Percentiles rank a stretch among this genome's conserved stretches.
Evolutionary conservation across 2,888 invertebrate genomes (phyloP).

Genomic region (Drosophila austrosaltans): DNA sequence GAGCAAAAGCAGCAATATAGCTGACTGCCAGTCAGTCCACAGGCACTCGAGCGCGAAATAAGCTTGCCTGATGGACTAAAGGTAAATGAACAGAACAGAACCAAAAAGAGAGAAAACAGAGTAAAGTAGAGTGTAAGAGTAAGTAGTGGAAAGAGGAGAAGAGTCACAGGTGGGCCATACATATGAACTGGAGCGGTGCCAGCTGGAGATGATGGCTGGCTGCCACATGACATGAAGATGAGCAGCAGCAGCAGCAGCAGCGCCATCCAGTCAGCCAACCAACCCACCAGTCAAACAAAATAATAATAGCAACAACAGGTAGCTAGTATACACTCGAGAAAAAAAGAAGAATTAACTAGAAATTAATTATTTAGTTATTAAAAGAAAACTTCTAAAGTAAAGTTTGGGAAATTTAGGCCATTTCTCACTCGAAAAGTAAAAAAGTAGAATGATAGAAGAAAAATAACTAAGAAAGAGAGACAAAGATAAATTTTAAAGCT

Average conservation of each 20-base stretch:
- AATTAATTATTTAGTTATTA: too few relatives aligned
- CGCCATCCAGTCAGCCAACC: slow-evolving; percentile 2
- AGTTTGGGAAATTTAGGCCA: too few relatives aligned
- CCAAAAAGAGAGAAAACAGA: background rate
- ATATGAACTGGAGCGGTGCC: slow-evolving; percentile 12
- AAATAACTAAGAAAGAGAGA: too few relatives aligned
- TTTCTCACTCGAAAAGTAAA: too few relatives aligned
- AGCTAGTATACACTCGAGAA: slow-evolving; percentile 1
- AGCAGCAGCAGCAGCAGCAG: slow-evolving; percentile 16
- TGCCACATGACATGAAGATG: slow-evolving; percentile 45
- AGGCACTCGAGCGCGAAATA: slow-evolving; percentile 55
- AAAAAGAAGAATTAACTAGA: background rate
- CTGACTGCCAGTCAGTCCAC: slow-evolving; percentile 9
- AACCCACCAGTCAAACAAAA: slow-evolving; percentile 21
- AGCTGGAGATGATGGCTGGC: slow-evolving; percentile 42
- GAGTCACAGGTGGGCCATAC: slow-evolving; percentile 17
- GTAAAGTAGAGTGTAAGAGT: background rate
- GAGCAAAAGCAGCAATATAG: background rate
- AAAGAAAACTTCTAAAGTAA: too few relatives aligned
- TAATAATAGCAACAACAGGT: slow-evolving; percentile 16
- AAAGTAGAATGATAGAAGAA: too few relatives aligned
- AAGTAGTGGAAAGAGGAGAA: slow-evolving; percentile 3
- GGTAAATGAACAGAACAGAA: slow-evolving; percentile 19
- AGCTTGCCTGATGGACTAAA: slow-evolving; percentile 34
- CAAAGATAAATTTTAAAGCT: too few relatives aligned